phyloP scores from a whole-genome alignment of 2,888 invertebrate species.

The Thecophora atra region DNA sequence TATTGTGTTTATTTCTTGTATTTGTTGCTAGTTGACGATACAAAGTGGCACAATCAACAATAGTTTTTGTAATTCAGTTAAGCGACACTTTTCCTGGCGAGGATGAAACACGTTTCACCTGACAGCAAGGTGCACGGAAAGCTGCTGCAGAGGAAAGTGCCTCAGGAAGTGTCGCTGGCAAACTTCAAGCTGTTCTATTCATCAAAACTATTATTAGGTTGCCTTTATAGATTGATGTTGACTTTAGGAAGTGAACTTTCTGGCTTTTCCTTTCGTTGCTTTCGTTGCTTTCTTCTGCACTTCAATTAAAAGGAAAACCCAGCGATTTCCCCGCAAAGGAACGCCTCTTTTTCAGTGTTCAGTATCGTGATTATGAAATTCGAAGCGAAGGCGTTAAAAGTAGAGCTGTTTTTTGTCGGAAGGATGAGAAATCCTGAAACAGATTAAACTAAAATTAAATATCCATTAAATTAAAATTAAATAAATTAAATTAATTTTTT shows the following conservation, averaged over 20 bases:
- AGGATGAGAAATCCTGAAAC: no score
- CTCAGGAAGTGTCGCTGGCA: background rate
- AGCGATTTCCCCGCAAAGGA: background rate
- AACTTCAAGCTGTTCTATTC: background rate
- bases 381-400: no score
- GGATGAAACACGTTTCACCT: background rate
- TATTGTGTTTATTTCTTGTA: background rate
- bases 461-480: no score
- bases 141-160: background rate
- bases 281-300: background rate
- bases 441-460: no score
- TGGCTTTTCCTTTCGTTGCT: background rate
- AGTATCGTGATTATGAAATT: background rate
- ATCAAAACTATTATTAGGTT: background rate
- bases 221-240: no score
- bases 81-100: background rate
- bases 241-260: no score
- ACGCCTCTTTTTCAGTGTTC: background rate
- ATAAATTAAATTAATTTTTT: no score
- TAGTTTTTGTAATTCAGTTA: slow-evolving; percentile 10
- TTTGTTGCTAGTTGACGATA: background rate
- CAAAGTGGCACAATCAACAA: slow-evolving; percentile 1
- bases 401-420: no score
- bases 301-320: background rate
- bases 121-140: no score